Evolutionary conservation across 2,888 invertebrate genomes (phyloP), one percentile per base, ranked within the genome.

Genomic region (Carabus problematicus): DNA sequence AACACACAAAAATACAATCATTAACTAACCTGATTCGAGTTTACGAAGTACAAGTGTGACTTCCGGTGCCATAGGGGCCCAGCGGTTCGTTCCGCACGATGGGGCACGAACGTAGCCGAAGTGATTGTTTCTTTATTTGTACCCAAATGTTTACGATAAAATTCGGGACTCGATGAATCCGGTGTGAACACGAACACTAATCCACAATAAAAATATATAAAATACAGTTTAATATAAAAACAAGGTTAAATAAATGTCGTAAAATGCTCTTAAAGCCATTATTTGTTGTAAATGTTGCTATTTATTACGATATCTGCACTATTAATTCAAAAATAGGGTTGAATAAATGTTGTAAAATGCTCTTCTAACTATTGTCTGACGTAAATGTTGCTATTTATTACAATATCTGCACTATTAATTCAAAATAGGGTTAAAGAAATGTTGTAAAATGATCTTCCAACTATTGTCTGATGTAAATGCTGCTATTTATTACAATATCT

Each of bases 111-210:
- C 45, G 83, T 80, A 9, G 87, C 84, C 6, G 85, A 82, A 19
- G 84, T 73, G 59, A 86, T 77, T 4, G 76, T 73, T 68, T 77
- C 82, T 60, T 81, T 75, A 47, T 82, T 77, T 64, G 81, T 79
- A 8, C 85, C 82, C 59, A 88, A 72, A 64, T 83, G 78, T 40
- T 81, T 78, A 64, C 83, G 83, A 62, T 80, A 81, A 75, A 86
- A 89, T 4, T 89, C 76, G 0, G 85, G 85, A 64, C 82, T 76
- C 3, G 86, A 81, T n/a, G 83, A 85, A 72, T 80, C 83, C 11
- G 89, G 88, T 71, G 84, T 83, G 77, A 91, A 90, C 58, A 91
- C 83, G 75, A 85, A 87, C 73, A 91, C 90, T 90, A 77, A n/a
- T n/a, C n/a, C n/a, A n/a, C n/a, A 56, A 80, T 82, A 71, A 71